phyloP scores from a whole-genome alignment of 2,113 vertebrate species.

The Pituophis catenifer region DNA sequence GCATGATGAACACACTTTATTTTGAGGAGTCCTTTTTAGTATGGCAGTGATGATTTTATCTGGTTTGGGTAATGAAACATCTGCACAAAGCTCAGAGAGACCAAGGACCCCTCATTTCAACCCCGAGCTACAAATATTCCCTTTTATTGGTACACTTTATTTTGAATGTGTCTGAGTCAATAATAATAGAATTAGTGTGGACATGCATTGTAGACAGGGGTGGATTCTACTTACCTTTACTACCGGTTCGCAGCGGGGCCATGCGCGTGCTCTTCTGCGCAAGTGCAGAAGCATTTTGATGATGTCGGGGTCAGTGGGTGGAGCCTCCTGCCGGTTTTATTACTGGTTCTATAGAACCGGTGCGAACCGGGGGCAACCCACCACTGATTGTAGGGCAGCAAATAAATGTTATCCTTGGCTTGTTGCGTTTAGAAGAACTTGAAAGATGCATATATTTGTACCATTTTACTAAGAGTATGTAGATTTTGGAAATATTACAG shows the following conservation, averaged over 20 bases:
- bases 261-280: too few relatives aligned
- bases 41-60: neutral
- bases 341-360: too few relatives aligned
- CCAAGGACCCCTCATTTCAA: neutral
- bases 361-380: too few relatives aligned
- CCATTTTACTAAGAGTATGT: slow-evolving; percentile 30
- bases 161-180: neutral
- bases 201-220: neutral
- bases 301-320: too few relatives aligned
- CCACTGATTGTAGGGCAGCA: neutral
- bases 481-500: slow-evolving; percentile 20
- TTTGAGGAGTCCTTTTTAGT: neutral
- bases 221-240: too few relatives aligned
- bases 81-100: neutral
- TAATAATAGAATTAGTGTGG: neutral
- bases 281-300: too few relatives aligned
- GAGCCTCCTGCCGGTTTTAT: too few relatives aligned
- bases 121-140: neutral
- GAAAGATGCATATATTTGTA: neutral
- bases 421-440: neutral
- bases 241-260: too few relatives aligned
- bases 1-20: neutral
- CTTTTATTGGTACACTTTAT: neutral
- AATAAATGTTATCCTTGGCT: neutral
- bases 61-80: neutral